Evolutionary conservation across 1,140 invertebrate species (phyloP).

Genomic region (Lysiphlebus fabarum): DNA sequence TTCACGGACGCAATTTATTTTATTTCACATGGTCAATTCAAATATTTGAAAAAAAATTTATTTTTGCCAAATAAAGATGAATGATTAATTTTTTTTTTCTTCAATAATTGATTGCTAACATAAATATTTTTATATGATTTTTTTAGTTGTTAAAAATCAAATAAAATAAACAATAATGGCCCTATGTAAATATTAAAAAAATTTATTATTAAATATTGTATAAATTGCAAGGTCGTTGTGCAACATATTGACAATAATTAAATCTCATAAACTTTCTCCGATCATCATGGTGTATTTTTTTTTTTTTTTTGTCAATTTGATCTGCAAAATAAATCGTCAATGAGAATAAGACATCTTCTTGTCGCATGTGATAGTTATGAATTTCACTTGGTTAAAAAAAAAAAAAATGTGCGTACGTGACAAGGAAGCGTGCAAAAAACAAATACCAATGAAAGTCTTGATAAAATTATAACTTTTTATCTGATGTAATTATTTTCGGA

Average conservation of each 20-base stretch:
- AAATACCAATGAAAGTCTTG: neutral
- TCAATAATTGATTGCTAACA: no score
- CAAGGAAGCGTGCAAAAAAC: conserved; percentile 14
- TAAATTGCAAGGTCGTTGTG: conserved; percentile 21
- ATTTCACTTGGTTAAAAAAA: conserved; percentile 24
- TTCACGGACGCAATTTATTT: no score
- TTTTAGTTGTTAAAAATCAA: no score
- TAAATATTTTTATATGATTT: no score
- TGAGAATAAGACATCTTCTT: neutral
- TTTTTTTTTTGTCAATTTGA: no score
- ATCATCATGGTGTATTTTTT: neutral
- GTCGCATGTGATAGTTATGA: conserved; percentile 6
- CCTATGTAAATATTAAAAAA: conserved; percentile 4
- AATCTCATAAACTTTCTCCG: conserved; percentile 23
- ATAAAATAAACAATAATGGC: no score
- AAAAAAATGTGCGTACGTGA: neutral
- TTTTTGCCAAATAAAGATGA: no score
- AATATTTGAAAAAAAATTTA: no score
- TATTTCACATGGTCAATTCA: no score
- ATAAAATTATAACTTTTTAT: conserved; percentile 16
- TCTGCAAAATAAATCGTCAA: no score
- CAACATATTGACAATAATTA: conserved; percentile 23
- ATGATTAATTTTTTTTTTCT: no score
- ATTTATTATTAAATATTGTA: neutral
- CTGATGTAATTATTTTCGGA: conserved; percentile 36